These are phyloP conservation scores for Falco novaeseelandiae DNA, from an alignment of 2,797 vertebrate species.

Conservation along the genomic window DNA sequence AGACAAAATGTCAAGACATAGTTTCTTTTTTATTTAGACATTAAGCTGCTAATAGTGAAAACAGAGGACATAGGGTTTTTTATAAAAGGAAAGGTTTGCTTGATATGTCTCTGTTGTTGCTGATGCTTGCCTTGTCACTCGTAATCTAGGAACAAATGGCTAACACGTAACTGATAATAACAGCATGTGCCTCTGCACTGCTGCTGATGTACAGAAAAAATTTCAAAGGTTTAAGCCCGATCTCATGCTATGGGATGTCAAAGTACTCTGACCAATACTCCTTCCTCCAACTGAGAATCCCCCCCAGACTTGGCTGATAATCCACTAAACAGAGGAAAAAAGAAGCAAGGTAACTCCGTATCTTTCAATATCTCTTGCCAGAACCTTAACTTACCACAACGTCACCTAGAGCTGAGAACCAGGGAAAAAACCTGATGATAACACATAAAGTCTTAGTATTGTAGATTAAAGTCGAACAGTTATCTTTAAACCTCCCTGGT, in stretches of 20 bases:
- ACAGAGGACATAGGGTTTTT: neutral
- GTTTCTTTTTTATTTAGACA: neutral
- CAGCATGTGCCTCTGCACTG: neutral
- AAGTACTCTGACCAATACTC: neutral
- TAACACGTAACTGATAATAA: neutral
- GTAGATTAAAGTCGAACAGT: neutral
- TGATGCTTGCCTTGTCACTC: neutral
- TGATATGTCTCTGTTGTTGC: neutral
- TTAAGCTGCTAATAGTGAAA: neutral
- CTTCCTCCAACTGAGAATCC: neutral
- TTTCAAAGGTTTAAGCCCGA: neutral
- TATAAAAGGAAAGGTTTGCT: neutral
- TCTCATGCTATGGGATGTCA: neutral
- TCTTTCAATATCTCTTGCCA: neutral
- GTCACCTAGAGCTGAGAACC: neutral
- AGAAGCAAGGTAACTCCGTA: neutral
- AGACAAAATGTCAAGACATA: neutral
- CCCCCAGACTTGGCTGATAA: neutral
- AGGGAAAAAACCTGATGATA: neutral
- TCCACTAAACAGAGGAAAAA: neutral
- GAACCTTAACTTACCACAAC: neutral
- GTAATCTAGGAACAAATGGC: neutral
- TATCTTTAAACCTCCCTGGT: neutral
- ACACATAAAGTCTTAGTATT: neutral
- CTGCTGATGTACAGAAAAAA: neutral